Percentiles rank a stretch among this genome's conserved stretches.
Conservation (phyloP, 2,888 invertebrate species). For the Vandiemenella viatica region DNA sequence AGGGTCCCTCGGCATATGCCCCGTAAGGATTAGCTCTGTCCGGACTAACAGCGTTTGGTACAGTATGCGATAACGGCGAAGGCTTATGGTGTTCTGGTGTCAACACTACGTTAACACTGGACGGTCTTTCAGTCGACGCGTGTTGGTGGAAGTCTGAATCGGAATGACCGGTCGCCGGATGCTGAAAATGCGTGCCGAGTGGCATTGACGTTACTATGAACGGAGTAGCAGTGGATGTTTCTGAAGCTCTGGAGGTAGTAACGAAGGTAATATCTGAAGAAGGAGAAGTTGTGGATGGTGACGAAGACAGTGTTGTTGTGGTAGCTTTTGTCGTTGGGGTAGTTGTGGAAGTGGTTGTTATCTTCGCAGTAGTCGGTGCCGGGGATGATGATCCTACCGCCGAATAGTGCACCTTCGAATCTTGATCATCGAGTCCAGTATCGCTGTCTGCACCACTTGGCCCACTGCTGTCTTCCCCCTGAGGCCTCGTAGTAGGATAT, state of each 20-base stretch:
- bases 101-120: too few relatives aligned
- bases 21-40: conserved; percentile 14
- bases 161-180: neutral
- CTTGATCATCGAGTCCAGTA: neutral
- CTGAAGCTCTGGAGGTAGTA: neutral
- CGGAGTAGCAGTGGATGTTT: neutral
- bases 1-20: conserved; percentile 18
- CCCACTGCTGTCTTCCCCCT: too few relatives aligned
- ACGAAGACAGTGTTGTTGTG: conserved; percentile 18
- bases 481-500: neutral
- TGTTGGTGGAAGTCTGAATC: neutral
- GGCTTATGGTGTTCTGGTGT: neutral
- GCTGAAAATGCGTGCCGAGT: conserved; percentile 7
- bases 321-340: conserved; percentile 17
- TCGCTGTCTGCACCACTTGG: neutral
- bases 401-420: too few relatives aligned
- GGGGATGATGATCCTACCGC: conserved; percentile 7
- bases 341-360: conserved; percentile 14
- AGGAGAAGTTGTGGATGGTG: neutral
- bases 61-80: neutral
- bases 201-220: conserved; percentile 10
- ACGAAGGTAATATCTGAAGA: neutral
- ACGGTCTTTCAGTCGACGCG: neutral
- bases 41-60: neutral
- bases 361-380: conserved; percentile 5